Evolutionary conservation across 2,113 vertebrate genomes (phyloP).

Genomic region (Pteruthius melanotis): DNA sequence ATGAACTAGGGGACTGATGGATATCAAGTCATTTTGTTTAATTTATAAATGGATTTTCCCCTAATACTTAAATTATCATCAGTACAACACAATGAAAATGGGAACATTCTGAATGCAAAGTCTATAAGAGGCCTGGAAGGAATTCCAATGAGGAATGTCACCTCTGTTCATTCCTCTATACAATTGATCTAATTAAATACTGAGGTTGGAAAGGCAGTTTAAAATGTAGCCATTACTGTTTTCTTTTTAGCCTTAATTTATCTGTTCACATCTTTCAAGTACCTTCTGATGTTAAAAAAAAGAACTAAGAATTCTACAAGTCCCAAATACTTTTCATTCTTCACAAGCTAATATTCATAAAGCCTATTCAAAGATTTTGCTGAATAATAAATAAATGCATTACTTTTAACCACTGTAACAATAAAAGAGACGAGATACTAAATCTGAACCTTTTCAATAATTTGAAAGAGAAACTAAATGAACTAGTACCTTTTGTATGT

Average conservation of each 20-base stretch:
- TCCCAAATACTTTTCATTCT: constrained; percentile 75
- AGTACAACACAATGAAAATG: constrained; percentile 97
- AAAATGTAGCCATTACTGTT: constrained; percentile 86
- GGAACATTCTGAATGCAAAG: constrained; percentile 96
- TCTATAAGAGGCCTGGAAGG: constrained; percentile 91
- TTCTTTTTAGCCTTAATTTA: constrained; percentile 83
- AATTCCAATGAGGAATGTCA: constrained; percentile 94
- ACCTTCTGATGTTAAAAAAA: constrained; percentile 77
- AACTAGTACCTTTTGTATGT: constrained; percentile 67
- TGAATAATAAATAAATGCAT: constrained; percentile 78
- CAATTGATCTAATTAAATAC: constrained; percentile 94
- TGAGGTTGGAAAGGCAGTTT: constrained; percentile 82
- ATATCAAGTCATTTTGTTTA: constrained; percentile 99
- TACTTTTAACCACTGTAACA: constrained; percentile 68
- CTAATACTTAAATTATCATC: constrained; percentile 99
- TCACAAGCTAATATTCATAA: constrained; percentile 74
- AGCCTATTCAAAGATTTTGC: constrained; percentile 71
- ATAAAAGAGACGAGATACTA: constrained; percentile 67
- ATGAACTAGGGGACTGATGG: constrained; percentile 99
- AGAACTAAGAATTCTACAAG: constrained; percentile 71
- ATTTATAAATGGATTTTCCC: constrained; percentile 99
- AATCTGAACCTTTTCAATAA: constrained; percentile 71
- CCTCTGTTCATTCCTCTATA: constrained; percentile 89
- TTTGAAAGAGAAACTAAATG: constrained; percentile 73
- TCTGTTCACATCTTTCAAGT: constrained; percentile 85